Evolutionary conservation across 2,888 invertebrate genomes (phyloP).

Genomic region (Trichogramma evanescens): DNA sequence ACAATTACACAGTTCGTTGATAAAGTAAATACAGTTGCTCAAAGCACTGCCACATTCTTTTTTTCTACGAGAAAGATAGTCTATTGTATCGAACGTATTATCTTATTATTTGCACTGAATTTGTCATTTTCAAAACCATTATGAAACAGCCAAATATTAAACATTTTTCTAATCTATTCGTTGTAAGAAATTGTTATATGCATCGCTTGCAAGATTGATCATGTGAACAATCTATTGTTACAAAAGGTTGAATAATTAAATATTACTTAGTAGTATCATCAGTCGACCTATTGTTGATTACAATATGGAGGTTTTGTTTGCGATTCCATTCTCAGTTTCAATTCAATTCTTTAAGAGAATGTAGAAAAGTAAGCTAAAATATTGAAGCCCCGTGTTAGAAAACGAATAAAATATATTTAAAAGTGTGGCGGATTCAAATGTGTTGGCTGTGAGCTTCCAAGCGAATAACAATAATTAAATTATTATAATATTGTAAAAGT

Average conservation of each 20-base stretch:
- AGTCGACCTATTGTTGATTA: no score
- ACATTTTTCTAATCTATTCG: no score
- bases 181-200: no score
- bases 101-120: conserved; percentile 6
- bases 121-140: conserved; percentile 10
- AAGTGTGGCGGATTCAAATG: conserved; percentile 38
- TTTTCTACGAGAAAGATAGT: conserved; percentile 24
- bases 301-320: no score
- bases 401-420: conserved; percentile 34
- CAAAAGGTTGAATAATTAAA: no score
- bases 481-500: conserved; percentile 43
- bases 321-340: no score
- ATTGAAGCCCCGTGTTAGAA: conserved; percentile 36
- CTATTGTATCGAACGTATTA: conserved; percentile 25
- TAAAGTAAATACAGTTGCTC: conserved; percentile 40
- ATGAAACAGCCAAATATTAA: background rate
- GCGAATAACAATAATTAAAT: conserved; percentile 49
- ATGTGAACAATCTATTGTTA: no score
- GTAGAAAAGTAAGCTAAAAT: conserved; percentile 24
- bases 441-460: conserved; percentile 49
- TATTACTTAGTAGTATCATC: no score
- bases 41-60: conserved; percentile 45
- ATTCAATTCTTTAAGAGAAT: conserved; percentile 19
- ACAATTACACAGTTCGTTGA: conserved; percentile 30
- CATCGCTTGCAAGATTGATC: no score